These are phyloP conservation scores for Setipinna tenuifilis DNA, from an alignment of 2,797 vertebrate genomes.

Conservation along the genomic window DNA sequence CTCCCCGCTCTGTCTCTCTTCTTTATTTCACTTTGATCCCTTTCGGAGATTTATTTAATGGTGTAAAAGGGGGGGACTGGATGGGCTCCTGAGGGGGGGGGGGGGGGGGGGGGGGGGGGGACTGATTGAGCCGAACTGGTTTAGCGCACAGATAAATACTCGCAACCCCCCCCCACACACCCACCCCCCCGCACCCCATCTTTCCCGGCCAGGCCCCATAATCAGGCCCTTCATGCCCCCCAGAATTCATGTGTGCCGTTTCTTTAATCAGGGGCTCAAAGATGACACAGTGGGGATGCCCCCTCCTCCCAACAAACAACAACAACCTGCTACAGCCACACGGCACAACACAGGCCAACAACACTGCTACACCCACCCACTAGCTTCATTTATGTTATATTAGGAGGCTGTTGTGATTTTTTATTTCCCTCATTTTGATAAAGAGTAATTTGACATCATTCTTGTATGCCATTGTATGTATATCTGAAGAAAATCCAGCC, in stretches of 20 bases:
- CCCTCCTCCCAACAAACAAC: no score
- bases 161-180: background rate
- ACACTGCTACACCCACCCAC: no score
- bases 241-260: slow-evolving; percentile 5
- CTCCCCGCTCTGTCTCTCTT: slow-evolving; percentile 61
- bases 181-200: background rate
- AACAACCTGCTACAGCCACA: background rate
- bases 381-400: no score
- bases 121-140: slow-evolving; percentile 25
- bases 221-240: slow-evolving; percentile 2
- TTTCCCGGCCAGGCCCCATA: background rate
- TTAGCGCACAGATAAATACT: slow-evolving; percentile 24
- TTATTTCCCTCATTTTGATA: no score
- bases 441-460: no score
- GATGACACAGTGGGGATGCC: background rate
- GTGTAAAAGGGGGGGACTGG: slow-evolving; percentile 45
- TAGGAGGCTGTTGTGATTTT: no score
- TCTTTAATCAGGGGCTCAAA: background rate
- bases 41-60: slow-evolving; percentile 54
- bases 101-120: background rate
- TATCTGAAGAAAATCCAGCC: background rate
- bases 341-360: background rate
- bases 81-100: slow-evolving; percentile 29
- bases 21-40: slow-evolving; percentile 45
- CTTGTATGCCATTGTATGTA: background rate